Conservation (phyloP, 2,797 vertebrate genomes). For the Vireo griseus region DNA sequence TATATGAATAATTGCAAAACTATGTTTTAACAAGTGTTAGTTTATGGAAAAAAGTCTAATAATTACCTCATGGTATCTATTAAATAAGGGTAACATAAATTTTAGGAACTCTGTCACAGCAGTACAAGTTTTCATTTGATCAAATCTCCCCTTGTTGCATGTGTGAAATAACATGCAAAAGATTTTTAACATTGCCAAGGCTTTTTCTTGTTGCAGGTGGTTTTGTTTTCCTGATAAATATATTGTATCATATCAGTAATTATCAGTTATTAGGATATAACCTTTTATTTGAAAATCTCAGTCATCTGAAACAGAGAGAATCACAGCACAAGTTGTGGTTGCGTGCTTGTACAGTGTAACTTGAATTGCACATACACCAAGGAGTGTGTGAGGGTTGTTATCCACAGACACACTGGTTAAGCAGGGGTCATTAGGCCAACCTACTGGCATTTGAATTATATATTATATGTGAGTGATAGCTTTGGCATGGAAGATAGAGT, state of each 20-base stretch:
- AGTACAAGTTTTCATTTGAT: neutral
- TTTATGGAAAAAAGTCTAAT: neutral
- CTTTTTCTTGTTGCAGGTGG: neutral
- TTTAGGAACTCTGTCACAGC: neutral
- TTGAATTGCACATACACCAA: fast-evolving
- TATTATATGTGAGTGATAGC: neutral
- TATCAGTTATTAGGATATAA: neutral
- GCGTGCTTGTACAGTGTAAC: neutral
- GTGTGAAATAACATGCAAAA: neutral
- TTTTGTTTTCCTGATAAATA: neutral
- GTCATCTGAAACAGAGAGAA: neutral
- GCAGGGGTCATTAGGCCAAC: neutral
- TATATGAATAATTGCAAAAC: neutral
- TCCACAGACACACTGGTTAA: neutral
- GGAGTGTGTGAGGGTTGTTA: neutral
- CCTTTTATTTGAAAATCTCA: neutral
- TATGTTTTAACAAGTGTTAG: neutral
- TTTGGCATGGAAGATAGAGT: neutral
- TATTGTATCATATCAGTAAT: neutral
- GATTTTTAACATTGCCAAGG: neutral
- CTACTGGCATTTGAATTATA: neutral
- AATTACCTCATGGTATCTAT: neutral
- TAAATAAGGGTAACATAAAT: neutral
- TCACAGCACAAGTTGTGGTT: neutral
- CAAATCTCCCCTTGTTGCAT: neutral